Conservation (phyloP, 2,888 invertebrate genomes). For the Labia minor region DNA sequence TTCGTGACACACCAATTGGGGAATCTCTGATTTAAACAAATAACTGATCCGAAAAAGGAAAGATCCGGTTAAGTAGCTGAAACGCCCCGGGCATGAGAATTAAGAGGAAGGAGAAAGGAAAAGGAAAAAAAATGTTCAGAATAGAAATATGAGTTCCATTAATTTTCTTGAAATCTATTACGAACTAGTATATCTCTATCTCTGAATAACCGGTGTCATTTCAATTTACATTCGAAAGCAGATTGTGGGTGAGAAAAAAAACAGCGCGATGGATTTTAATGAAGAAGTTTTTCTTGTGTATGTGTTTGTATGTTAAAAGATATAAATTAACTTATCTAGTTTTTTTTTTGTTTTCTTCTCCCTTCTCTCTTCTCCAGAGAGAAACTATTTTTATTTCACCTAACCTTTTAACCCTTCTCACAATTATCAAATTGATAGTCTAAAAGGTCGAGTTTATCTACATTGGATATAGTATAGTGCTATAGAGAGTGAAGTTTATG, state of each 20-base stretch:
- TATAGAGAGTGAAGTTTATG: too few relatives aligned
- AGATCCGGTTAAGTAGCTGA: neutral
- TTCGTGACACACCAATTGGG: constrained; percentile 9
- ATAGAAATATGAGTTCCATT: neutral
- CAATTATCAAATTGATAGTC: too few relatives aligned
- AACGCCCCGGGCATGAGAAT: neutral
- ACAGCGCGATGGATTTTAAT: neutral
- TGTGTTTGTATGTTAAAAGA: too few relatives aligned
- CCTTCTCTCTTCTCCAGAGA: too few relatives aligned
- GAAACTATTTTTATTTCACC: too few relatives aligned
- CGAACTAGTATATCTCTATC: neutral
- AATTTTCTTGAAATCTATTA: neutral
- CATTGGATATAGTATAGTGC: too few relatives aligned
- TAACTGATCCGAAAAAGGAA: neutral
- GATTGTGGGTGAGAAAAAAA: neutral
- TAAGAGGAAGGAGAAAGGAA: too few relatives aligned
- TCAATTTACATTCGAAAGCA: constrained; percentile 1
- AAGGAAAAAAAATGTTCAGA: neutral
- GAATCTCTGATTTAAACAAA: constrained; percentile 13
- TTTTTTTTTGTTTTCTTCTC: too few relatives aligned
- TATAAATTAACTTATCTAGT: too few relatives aligned
- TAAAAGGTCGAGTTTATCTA: too few relatives aligned
- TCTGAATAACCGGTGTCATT: neutral
- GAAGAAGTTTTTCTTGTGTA: neutral
- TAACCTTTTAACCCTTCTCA: too few relatives aligned